Base-by-base conservation (phyloP, 2,113 vertebrate genomes). In the Cynopterus brachyotis region DNA sequence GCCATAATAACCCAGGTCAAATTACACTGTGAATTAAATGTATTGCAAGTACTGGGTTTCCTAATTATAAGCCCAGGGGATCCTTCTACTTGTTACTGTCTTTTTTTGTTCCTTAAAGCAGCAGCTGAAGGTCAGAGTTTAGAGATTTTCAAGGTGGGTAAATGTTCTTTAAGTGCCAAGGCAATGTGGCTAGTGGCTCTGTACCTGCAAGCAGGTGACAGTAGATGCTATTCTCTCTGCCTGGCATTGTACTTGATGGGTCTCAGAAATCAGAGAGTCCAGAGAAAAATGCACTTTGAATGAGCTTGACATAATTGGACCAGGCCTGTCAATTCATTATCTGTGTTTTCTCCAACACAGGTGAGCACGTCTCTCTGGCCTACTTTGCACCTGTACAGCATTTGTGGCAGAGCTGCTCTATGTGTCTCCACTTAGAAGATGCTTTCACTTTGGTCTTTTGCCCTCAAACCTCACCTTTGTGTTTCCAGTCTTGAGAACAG, bases 291-390 rank as follows among this genome's bases (percentile, higher is more conserved):
- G 4, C 1, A 20, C 20, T 53, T 47, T 12, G 32, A 84, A 32
- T 28, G 35, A 57, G 20, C 4, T 59, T 92, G 79, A 75, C 57
- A 40, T 26, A n/a, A 42, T 19, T 37, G 55, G 9, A 45, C 55
- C 2, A 47, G 28, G 57, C 3, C 16, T 76, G 26, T 5, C 6
- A 32, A 10, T 16, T 75, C 9, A 28, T 45, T 45, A 12, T 20
- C 26, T 37, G 26, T 20, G 5, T 64, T 57, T 12, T 47, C 42
- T 50, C 11, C 70, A 17, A 9, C 40, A 19, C 0, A 42, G 47
- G 17, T 0, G 16, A 53, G 0, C 0, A 9, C 1, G 2, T 67
- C n/a, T 53, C 50, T 37, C 28, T 81, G 83, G 20, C 42, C 76
- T 57, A 12, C 0, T 45, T 84, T 70, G 47, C 16, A 69, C 28